Evolutionary conservation across 2,888 invertebrate genomes (phyloP).

Genomic region (Galerucella nymphaeae): DNA sequence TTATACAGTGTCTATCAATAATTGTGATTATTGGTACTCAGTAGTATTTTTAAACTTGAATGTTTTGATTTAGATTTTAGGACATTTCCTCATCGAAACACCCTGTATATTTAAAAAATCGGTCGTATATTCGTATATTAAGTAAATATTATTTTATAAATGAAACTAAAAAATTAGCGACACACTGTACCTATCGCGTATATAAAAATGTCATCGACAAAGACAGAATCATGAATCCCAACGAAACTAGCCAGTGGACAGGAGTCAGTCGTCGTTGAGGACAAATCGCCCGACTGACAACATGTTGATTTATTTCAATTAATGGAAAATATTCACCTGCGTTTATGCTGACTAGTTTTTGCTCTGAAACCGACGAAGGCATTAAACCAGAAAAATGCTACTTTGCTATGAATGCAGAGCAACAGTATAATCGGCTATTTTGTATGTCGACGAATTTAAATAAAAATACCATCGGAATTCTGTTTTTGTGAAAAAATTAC

Average conservation of each 20-base stretch:
- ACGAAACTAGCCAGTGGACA: slow-evolving; percentile 4
- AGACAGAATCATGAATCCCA: slow-evolving; percentile 7
- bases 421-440: slow-evolving; percentile 45
- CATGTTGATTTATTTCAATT: slow-evolving; percentile 63
- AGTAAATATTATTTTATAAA: neutral
- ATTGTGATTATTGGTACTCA: too few relatives aligned
- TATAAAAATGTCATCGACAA: slow-evolving; percentile 2
- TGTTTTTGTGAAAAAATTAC: slow-evolving; percentile 14
- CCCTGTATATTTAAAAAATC: too few relatives aligned
- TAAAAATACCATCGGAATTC: slow-evolving; percentile 43
- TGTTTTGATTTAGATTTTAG: too few relatives aligned
- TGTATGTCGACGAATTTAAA: slow-evolving; percentile 42
- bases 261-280: slow-evolving; percentile 10
- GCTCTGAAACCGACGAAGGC: slow-evolving; percentile 56
- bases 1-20: too few relatives aligned
- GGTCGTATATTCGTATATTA: too few relatives aligned
- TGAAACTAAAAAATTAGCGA: neutral
- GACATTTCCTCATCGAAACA: too few relatives aligned
- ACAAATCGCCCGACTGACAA: slow-evolving; percentile 42
- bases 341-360: slow-evolving; percentile 58
- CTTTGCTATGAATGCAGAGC: slow-evolving; percentile 50
- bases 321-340: slow-evolving; percentile 64
- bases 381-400: slow-evolving; percentile 59
- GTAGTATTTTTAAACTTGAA: too few relatives aligned
- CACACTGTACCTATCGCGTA: neutral